phyloP scores from a whole-genome alignment of 2,797 vertebrate genomes.

The Sebastes variabilis region DNA sequence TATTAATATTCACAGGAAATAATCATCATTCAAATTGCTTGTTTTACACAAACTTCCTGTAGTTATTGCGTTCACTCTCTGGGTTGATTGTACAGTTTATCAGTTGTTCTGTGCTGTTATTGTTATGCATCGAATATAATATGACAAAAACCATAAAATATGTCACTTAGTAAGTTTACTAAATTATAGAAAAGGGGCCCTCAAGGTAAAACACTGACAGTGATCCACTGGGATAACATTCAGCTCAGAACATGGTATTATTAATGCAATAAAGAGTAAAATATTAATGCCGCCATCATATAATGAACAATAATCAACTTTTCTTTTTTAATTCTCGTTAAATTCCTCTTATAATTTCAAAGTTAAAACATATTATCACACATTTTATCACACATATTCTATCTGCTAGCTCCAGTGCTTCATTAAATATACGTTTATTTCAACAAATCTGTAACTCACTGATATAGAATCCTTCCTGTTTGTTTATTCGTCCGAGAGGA shows the following conservation, averaged over 20 bases:
- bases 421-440: not conserved
- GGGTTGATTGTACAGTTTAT: too few relatives aligned
- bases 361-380: not conserved
- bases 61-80: too few relatives aligned
- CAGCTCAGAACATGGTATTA: not conserved
- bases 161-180: too few relatives aligned
- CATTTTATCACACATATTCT: not conserved
- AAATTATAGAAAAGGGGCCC: too few relatives aligned
- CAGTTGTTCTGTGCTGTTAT: too few relatives aligned
- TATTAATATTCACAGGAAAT: too few relatives aligned
- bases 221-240: not conserved
- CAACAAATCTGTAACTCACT: not conserved
- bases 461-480: not conserved
- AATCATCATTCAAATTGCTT: too few relatives aligned
- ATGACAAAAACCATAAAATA: too few relatives aligned
- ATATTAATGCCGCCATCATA: not conserved
- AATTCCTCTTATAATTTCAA: not conserved
- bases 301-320: not conserved
- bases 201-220: not conserved
- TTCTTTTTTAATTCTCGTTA: accelerated
- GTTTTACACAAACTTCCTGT: too few relatives aligned
- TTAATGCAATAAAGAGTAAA: not conserved
- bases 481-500: not conserved
- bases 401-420: not conserved
- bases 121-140: too few relatives aligned